Evolutionary conservation across 1,140 invertebrate genomes (phyloP).

Genomic region (Meloidogyne hapla): DNA sequence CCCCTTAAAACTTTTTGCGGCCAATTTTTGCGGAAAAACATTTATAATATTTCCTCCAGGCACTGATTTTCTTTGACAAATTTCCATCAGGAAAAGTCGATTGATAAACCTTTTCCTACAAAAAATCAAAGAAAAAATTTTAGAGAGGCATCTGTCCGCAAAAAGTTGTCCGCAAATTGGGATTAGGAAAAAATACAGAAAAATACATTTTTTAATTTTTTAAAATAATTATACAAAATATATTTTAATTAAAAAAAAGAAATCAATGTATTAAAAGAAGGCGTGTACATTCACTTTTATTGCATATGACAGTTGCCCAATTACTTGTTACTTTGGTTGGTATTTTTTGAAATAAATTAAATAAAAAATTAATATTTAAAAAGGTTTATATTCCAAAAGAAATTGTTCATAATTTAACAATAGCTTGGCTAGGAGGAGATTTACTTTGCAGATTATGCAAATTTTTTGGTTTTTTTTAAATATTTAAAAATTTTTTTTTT

Average conservation of each 20-base stretch:
- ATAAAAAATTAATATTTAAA: conserved; percentile 31
- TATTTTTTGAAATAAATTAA: not conserved
- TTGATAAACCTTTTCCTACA: no score
- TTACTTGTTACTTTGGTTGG: conserved; percentile 34
- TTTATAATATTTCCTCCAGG: no score
- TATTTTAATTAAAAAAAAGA: conserved; percentile 41
- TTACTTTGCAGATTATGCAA: conserved; percentile 61
- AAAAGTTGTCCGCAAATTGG: not conserved
- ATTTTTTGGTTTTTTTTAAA: conserved; percentile 53
- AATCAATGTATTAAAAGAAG: conserved; percentile 56
- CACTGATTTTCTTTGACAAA: no score
- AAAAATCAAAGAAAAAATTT: no score
- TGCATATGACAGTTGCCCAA: conserved; percentile 64
- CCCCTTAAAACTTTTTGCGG: no score
- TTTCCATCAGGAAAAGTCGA: no score
- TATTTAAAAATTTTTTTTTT: not conserved
- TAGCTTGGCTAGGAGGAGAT: conserved; percentile 59
- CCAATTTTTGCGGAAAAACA: no score
- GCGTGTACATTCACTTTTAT: conserved; percentile 57
- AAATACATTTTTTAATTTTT: not conserved
- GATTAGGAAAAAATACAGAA: no score
- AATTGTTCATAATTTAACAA: conserved; percentile 58
- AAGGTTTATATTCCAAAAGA: conserved; percentile 54
- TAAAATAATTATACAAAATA: not conserved
- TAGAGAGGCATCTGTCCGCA: no score